Evolutionary conservation across 2,888 invertebrate species (phyloP), one percentile per base, ranked within the genome.

Genomic region (Graphium colonna): DNA sequence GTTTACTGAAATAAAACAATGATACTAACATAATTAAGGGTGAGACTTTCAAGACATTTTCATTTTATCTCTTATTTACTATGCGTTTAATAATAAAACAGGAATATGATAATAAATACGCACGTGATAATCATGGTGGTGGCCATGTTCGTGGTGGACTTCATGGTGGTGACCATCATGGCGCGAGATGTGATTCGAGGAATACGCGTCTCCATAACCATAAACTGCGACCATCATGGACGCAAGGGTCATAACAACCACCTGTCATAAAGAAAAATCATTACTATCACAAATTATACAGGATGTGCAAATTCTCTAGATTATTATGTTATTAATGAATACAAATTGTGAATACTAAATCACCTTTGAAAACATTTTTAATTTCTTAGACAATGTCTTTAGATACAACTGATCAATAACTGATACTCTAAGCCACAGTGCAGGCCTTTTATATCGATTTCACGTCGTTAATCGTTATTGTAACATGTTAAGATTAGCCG

Each of bases 121-220:
- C 51, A 62, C 84, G 56, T 80, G 79, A 67, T 91, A 91, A 62
- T 89, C 84, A 31, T 91, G 84, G 38, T 62, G 56, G 26, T 60
- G 54, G 7, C 52, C 60, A 12, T 61, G 59, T 3, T 51, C 59
- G 4, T 60, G 61, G 5, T 61, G 51, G 16, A 55, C 59, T 26
- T 60, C 61, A 1, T 58, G 55, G 42, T 44, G 62, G 63, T 62
- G 53, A n/a, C n/a, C n/a, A n/a, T n/a, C n/a, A n/a, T n/a, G n/a
- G n/a, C n/a, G n/a, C n/a, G n/a, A n/a, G n/a, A 68, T 63, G 45
- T 67, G 63, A 36, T 64, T 62, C 17, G 68, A 68, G 1, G 68
- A 68, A 59, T 58, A 66, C 12, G 63, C 62, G 31, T 70, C 60
- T 0, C 64, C 65, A 9, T 73, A 60, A 0, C 59, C 65, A 15